These are phyloP conservation scores for Pagrus major DNA, from an alignment of 2,113 vertebrate species.

Conservation along the genomic window DNA sequence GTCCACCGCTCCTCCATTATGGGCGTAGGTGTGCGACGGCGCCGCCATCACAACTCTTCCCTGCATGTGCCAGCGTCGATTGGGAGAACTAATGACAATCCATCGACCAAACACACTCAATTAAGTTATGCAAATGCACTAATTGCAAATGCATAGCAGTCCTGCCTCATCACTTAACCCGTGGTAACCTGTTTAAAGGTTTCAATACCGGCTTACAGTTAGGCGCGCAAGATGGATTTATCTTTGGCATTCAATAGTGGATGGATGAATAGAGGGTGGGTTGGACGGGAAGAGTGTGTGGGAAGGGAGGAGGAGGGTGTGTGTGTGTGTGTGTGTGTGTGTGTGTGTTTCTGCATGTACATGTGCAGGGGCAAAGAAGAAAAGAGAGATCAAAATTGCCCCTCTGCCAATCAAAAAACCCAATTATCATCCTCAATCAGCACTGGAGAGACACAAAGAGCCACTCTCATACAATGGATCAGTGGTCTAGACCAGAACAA, in stretches of 20 bases:
- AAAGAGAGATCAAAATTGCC: slow-evolving; percentile 64
- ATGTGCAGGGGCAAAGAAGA: slow-evolving; percentile 31
- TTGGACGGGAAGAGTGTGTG: background rate
- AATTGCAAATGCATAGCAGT: slow-evolving; percentile 69
- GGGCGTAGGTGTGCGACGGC: background rate
- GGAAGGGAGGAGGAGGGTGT: slow-evolving; percentile 16
- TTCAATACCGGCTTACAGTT: slow-evolving; percentile 36
- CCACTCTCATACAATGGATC: slow-evolving; percentile 60
- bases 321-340: background rate
- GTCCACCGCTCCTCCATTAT: background rate
- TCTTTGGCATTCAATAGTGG: slow-evolving; percentile 14
- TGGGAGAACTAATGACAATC: slow-evolving; percentile 59
- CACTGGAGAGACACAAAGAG: slow-evolving; percentile 63
- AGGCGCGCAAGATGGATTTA: slow-evolving; percentile 18
- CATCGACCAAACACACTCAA: slow-evolving; percentile 69
- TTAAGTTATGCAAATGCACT: slow-evolving; percentile 82
- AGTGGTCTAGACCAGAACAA: slow-evolving; percentile 76
- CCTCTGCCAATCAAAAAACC: slow-evolving; percentile 71
- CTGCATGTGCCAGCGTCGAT: slow-evolving; percentile 10
- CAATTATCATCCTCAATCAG: slow-evolving; percentile 74
- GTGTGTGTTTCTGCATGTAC: background rate
- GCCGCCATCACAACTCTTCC: background rate
- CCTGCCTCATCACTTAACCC: slow-evolving; percentile 75
- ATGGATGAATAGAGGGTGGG: slow-evolving; percentile 39
- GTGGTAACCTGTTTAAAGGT: slow-evolving; percentile 55